phyloP scores from a whole-genome alignment of 2,113 vertebrate genomes.

The Muscicapa adusta region DNA sequence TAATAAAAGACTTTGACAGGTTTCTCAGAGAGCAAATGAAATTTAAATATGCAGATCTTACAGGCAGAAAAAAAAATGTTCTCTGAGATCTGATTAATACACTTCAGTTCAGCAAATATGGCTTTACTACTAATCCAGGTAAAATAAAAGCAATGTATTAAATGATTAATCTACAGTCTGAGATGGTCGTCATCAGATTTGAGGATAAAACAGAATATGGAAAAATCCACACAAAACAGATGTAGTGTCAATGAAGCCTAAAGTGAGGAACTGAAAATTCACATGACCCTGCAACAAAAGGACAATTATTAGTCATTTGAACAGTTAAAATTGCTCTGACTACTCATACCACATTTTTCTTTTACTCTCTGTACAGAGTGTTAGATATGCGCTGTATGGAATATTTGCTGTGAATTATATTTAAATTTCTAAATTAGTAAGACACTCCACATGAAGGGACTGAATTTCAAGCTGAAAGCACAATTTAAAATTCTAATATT shows the following conservation, averaged over 20 bases:
- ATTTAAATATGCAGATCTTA: conserved; percentile 38
- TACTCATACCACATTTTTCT: background rate
- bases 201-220: background rate
- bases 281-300: background rate
- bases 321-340: background rate
- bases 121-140: conserved; percentile 7
- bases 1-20: conserved; percentile 27
- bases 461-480: background rate
- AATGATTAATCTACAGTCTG: background rate
- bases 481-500: background rate
- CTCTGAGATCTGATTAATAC: background rate
- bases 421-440: background rate
- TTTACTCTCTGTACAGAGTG: background rate
- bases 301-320: background rate
- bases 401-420: background rate
- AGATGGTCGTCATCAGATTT: background rate
- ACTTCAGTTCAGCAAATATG: conserved; percentile 13
- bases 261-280: background rate
- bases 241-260: background rate
- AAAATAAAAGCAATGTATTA: conserved; percentile 40
- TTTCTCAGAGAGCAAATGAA: conserved; percentile 31
- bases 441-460: background rate
- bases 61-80: background rate
- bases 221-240: background rate
- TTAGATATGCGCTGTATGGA: background rate